Percentiles rank a stretch among this genome's conserved stretches.
These are phyloP conservation scores for Enoplolaimus lenunculus DNA, from an alignment of 2,888 invertebrate species.

Conservation along the genomic window DNA sequence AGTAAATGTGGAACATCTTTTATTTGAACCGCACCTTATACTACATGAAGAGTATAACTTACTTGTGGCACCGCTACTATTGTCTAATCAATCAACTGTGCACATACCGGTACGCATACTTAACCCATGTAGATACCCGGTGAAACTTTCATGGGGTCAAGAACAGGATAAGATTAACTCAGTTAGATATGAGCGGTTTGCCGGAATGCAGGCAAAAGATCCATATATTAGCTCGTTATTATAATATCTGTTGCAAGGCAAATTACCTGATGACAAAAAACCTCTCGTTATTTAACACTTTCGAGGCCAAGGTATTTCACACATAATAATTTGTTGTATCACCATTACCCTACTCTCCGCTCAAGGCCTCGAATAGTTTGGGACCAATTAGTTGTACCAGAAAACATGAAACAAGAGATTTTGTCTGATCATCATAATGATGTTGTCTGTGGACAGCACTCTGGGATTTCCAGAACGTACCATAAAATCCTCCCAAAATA, in stretches of 20 bases:
- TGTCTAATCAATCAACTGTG: too few relatives aligned
- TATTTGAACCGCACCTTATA: too few relatives aligned
- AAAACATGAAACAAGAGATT: not conserved
- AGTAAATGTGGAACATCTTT: too few relatives aligned
- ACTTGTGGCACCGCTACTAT: too few relatives aligned
- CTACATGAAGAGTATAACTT: too few relatives aligned
- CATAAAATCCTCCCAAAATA: slow-evolving; percentile 22
- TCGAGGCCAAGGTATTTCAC: not conserved
- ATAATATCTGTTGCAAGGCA: not conserved
- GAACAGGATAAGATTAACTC: too few relatives aligned
- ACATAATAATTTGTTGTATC: not conserved
- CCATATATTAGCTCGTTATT: not conserved
- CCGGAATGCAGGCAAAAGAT: too few relatives aligned
- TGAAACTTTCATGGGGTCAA: too few relatives aligned
- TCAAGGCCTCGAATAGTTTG: not conserved
- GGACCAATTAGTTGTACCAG: slow-evolving; percentile 17
- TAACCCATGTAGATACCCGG: too few relatives aligned
- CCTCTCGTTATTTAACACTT: not conserved
- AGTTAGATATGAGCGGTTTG: too few relatives aligned
- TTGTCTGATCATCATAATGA: slow-evolving; percentile 21
- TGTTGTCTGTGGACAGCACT: slow-evolving; percentile 25
- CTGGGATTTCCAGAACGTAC: slow-evolving; percentile 25
- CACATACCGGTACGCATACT: too few relatives aligned
- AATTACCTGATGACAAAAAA: not conserved
- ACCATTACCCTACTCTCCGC: not conserved